These are phyloP conservation scores for Felis catus DNA, from an alignment of 2,113 vertebrate species.

Conservation along the genomic window F.catus_Fca126_mat1.0 CM031416.1:145220001-145220500, in stretches of 20 bases:
- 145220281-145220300: no score
- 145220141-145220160: background rate
- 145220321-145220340: background rate
- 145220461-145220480: background rate
- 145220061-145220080: background rate
- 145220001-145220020: no score
- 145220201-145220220: background rate
- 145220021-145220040: background rate
- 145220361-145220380: background rate
- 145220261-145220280: background rate
- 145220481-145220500: background rate
- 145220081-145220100: background rate
- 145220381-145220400: no score
- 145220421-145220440: background rate
- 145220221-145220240: background rate
- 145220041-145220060: background rate
- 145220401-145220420: background rate
- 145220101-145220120: background rate
- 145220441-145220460: background rate
- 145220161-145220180: background rate
- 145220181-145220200: background rate
- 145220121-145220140: background rate
- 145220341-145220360: background rate
- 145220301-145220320: background rate
- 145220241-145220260: background rate